These are phyloP conservation scores for Megaceryle alcyon DNA, from an alignment of 2,797 vertebrate genomes.

Conservation along the genomic window DNA sequence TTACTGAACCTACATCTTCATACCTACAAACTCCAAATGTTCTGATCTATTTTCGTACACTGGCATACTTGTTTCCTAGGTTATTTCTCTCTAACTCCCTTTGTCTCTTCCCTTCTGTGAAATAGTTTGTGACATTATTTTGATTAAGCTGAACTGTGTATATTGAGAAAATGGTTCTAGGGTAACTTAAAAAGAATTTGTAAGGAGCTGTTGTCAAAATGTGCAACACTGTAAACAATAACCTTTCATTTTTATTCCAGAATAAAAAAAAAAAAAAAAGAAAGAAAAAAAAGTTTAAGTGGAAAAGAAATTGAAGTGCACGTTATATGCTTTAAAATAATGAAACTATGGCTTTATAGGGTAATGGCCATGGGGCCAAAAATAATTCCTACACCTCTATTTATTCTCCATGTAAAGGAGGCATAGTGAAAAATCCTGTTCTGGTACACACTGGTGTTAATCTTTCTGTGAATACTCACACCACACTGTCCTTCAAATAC, in stretches of 20 bases:
- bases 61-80: constrained; percentile 65
- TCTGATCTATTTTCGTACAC: constrained; percentile 52
- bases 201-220: constrained; percentile 11
- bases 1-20: not conserved
- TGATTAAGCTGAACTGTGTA: not conserved
- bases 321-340: not conserved
- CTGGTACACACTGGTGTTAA: not conserved
- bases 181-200: not conserved
- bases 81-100: constrained; percentile 42
- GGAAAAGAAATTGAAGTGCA: not conserved
- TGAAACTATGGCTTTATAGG: not conserved
- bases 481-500: not conserved
- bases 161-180: not conserved
- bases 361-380: not conserved
- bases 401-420: not conserved
- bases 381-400: not conserved
- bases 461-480: not conserved
- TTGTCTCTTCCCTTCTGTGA: constrained; percentile 6
- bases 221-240: not conserved
- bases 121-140: constrained; percentile 47
- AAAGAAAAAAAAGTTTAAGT: not conserved
- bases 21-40: constrained; percentile 48
- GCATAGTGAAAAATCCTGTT: not conserved
- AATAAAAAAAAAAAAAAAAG: not conserved
- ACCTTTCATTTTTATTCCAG: constrained; percentile 23